These are phyloP conservation scores for Phortica magna DNA, from an alignment of 2,888 invertebrate species.

Conservation along the genomic window DNA sequence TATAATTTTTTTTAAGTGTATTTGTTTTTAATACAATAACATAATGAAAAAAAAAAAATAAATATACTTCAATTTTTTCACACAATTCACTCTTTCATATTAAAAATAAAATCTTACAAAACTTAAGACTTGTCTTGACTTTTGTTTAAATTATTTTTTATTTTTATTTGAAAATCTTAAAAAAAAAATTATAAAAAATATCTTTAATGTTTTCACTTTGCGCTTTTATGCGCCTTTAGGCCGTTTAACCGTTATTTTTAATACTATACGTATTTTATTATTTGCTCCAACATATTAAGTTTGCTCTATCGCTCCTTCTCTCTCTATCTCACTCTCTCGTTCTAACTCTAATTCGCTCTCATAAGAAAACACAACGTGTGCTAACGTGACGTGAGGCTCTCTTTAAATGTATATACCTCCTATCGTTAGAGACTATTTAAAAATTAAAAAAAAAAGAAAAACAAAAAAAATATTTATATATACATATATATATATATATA, in stretches of 20 bases:
- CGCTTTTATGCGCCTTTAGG: too few relatives aligned
- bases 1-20: slow-evolving; percentile 6
- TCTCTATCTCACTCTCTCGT: background rate
- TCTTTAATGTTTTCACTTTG: too few relatives aligned
- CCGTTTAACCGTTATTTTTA: too few relatives aligned
- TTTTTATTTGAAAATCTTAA: too few relatives aligned
- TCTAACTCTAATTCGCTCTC: background rate
- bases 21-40: background rate
- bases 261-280: slow-evolving; percentile 36
- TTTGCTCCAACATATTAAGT: background rate
- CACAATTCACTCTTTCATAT: too few relatives aligned
- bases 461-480: background rate
- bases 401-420: slow-evolving; percentile 72
- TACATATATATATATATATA: slow-evolving; percentile 28
- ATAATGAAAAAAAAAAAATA: slow-evolving; percentile 13
- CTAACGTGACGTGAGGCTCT: slow-evolving; percentile 43
- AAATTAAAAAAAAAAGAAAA: slow-evolving; percentile 42
- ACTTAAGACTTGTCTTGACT: too few relatives aligned
- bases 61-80: too few relatives aligned
- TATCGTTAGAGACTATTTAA: slow-evolving; percentile 61
- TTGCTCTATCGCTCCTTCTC: background rate
- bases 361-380: background rate
- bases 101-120: too few relatives aligned
- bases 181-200: too few relatives aligned
- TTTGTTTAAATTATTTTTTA: too few relatives aligned